phyloP scores from a whole-genome alignment of 2,888 invertebrate species.

The Hydrotaea diabolus region DNA sequence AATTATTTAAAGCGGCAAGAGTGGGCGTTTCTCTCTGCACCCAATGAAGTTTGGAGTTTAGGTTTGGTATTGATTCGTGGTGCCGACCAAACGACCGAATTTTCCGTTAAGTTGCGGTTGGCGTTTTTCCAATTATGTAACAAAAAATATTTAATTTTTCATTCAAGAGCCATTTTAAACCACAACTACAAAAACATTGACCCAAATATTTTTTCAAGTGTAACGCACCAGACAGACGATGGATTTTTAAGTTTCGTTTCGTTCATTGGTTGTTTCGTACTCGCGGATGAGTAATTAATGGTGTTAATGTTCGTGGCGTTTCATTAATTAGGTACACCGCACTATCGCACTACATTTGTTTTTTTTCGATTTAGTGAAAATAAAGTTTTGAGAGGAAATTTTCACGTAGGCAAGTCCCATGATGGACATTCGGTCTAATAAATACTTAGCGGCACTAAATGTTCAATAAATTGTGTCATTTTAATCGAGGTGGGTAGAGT shows the following conservation, averaged over 20 bases:
- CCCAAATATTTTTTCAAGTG: slow-evolving; percentile 72
- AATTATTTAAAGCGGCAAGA: not conserved
- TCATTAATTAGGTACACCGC: slow-evolving; percentile 29
- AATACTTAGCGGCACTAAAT: too few relatives aligned
- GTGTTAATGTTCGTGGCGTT: slow-evolving; percentile 43
- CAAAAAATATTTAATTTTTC: slow-evolving; percentile 32
- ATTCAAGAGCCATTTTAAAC: slow-evolving; percentile 34
- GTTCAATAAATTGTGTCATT: too few relatives aligned
- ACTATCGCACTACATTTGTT: not conserved
- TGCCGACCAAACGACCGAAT: not conserved
- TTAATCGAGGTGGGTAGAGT: too few relatives aligned
- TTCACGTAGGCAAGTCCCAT: too few relatives aligned
- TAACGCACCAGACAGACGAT: slow-evolving; percentile 68
- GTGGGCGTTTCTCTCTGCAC: not conserved
- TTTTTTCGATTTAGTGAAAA: not conserved
- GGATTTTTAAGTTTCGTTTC: slow-evolving; percentile 23
- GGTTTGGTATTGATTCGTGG: too few relatives aligned
- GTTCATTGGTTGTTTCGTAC: slow-evolving; percentile 5
- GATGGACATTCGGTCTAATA: too few relatives aligned
- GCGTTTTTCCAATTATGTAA: slow-evolving; percentile 53
- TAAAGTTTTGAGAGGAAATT: not conserved
- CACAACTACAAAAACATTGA: slow-evolving; percentile 68
- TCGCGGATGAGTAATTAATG: slow-evolving; percentile 37
- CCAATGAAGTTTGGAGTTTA: not conserved
- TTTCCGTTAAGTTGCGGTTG: slow-evolving; percentile 19